Percentiles rank a stretch among this genome's conserved stretches.
Evolutionary conservation across 2,113 vertebrate genomes (phyloP).

Genomic region (Mungos mungo): DNA sequence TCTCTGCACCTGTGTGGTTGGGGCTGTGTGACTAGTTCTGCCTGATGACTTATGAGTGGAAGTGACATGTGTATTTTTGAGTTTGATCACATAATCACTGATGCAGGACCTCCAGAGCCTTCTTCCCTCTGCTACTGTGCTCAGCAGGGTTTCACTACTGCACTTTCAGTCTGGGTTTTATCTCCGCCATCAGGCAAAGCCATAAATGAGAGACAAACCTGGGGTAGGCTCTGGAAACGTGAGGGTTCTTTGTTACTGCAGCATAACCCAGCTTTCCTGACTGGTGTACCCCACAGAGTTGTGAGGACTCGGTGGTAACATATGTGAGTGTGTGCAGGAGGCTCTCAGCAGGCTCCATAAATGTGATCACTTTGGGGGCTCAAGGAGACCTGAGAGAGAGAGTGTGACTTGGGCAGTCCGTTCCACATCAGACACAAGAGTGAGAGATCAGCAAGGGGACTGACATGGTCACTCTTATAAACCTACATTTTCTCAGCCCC

Average conservation of each 20-base stretch:
- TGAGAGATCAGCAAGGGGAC: background rate
- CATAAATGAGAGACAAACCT: background rate
- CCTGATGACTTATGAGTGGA: background rate
- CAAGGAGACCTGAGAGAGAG: background rate
- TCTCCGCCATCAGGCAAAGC: background rate
- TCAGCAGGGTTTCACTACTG: background rate
- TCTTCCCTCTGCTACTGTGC: background rate
- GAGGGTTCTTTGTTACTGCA: background rate
- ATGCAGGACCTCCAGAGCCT: background rate
- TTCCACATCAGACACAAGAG: background rate
- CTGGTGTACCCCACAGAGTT: rapidly evolving
- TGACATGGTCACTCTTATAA: background rate
- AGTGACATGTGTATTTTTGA: background rate
- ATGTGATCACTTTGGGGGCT: background rate
- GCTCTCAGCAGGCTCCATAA: background rate
- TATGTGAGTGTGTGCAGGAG: background rate
- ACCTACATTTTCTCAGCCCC: background rate
- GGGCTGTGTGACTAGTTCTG: background rate
- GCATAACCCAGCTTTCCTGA: background rate
- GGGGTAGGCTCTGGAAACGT: background rate
- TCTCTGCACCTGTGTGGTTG: background rate
- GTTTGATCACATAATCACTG: background rate
- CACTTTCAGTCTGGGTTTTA: background rate
- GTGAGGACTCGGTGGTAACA: rapidly evolving
- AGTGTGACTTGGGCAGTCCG: background rate